These are phyloP conservation scores for Chirona hameri DNA, from an alignment of 2,888 invertebrate species.

Conservation along the genomic window DNA sequence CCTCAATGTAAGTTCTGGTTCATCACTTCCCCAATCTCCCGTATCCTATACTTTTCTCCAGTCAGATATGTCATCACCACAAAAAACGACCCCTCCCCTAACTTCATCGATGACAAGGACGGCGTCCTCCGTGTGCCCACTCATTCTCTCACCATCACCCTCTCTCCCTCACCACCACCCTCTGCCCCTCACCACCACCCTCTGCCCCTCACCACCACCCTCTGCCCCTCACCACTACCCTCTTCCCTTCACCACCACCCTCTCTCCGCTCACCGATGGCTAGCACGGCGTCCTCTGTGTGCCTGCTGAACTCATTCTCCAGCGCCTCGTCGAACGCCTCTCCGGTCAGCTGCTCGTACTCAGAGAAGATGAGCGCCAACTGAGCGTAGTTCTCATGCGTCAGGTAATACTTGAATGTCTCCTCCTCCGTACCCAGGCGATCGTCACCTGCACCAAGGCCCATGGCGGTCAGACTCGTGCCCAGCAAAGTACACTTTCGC, in stretches of 20 bases:
- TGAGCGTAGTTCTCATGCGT: constrained; percentile 2
- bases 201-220: too few species aligned
- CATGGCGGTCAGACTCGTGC: too few species aligned
- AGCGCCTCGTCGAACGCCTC: background rate
- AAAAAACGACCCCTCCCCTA: background rate
- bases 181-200: too few species aligned
- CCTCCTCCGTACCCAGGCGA: background rate
- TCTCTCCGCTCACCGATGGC: background rate
- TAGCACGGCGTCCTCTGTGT: background rate
- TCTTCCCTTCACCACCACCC: too few species aligned
- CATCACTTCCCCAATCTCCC: background rate
- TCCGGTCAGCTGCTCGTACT: background rate
- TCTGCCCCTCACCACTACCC: too few species aligned
- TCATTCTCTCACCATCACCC: too few species aligned
- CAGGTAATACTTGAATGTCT: background rate
- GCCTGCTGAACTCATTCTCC: background rate
- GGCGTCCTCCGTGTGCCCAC: too few species aligned
- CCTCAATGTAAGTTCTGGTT: too few species aligned
- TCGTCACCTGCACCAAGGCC: background rate
- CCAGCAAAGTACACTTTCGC: too few species aligned
- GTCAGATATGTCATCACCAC: too few species aligned
- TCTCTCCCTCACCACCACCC: too few species aligned
- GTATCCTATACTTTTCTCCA: background rate
- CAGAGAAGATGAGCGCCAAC: background rate
- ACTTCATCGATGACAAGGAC: background rate